Conservation (phyloP, 2,113 vertebrate genomes). For the Pagrus major region DNA sequence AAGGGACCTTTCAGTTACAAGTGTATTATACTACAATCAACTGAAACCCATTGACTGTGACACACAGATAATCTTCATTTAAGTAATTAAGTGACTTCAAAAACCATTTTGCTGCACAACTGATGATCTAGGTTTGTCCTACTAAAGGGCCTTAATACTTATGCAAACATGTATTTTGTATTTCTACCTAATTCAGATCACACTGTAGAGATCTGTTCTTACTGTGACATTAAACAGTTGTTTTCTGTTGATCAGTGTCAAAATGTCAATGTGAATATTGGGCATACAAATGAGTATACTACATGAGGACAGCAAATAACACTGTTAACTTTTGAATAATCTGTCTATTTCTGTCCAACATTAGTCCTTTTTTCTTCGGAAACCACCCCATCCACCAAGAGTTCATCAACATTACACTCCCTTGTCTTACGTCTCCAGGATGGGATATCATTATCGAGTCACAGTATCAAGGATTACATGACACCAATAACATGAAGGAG, state of each 20-base stretch:
- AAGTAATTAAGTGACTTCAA: background rate
- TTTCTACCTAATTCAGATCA: background rate
- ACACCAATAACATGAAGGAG: constrained; percentile 60
- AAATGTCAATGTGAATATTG: background rate
- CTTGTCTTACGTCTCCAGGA: constrained; percentile 19
- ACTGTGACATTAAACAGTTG: too few relatives aligned
- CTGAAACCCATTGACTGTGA: background rate
- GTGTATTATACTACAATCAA: background rate
- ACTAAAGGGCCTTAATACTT: background rate
- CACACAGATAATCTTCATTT: background rate
- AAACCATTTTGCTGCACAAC: background rate
- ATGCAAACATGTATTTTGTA: background rate
- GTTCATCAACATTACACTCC: constrained; percentile 24
- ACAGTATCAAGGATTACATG: constrained; percentile 64
- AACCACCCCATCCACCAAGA: background rate
- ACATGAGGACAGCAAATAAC: background rate
- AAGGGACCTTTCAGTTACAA: background rate
- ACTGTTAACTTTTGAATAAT: background rate
- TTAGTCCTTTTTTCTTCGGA: background rate
- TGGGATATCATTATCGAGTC: constrained; percentile 39
- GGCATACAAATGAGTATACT: constrained; percentile 3
- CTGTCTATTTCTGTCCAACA: background rate
- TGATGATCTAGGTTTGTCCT: background rate
- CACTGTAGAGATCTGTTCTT: background rate
- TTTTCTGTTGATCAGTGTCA: too few relatives aligned